Percentiles rank a stretch among this genome's conserved stretches.
These are phyloP conservation scores for Drosophila lacicola DNA, from an alignment of 2,888 invertebrate genomes.

Conservation along the genomic window DNA sequence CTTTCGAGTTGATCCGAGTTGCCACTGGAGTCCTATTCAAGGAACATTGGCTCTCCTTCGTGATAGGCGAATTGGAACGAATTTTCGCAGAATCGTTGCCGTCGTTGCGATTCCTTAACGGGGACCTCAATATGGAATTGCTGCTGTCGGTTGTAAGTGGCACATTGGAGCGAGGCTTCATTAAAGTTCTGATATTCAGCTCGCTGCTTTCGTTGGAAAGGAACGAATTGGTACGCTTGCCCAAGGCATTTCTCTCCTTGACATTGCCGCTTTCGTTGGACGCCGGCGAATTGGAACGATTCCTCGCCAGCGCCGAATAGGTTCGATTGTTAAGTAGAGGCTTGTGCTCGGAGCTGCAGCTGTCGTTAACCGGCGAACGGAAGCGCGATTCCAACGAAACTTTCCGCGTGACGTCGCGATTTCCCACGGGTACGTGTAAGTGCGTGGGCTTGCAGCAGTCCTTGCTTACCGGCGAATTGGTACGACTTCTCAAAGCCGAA, in stretches of 20 bases:
- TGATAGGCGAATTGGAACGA: neutral
- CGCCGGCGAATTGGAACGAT: neutral
- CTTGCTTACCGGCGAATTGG: no score
- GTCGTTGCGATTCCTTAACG: neutral
- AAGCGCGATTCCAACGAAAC: no score
- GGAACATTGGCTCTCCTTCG: neutral
- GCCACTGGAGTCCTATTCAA: rapidly evolving
- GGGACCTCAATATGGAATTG: neutral
- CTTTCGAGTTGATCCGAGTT: rapidly evolving
- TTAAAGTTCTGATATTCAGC: neutral
- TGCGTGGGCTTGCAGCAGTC: no score
- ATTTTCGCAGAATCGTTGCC: neutral
- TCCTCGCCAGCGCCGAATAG: neutral
- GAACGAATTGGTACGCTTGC: no score
- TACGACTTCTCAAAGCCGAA: neutral
- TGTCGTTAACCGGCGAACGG: no score
- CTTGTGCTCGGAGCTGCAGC: no score
- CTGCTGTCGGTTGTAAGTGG: neutral
- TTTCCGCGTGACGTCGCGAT: no score
- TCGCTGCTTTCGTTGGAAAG: neutral
- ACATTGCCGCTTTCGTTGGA: no score
- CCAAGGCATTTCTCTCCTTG: no score
- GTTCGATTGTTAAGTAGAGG: neutral
- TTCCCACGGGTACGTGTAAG: no score
- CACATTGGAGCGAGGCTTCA: neutral